Base-by-base conservation (phyloP, 2,113 vertebrate species). In the Dasyornis broadbenti region DNA sequence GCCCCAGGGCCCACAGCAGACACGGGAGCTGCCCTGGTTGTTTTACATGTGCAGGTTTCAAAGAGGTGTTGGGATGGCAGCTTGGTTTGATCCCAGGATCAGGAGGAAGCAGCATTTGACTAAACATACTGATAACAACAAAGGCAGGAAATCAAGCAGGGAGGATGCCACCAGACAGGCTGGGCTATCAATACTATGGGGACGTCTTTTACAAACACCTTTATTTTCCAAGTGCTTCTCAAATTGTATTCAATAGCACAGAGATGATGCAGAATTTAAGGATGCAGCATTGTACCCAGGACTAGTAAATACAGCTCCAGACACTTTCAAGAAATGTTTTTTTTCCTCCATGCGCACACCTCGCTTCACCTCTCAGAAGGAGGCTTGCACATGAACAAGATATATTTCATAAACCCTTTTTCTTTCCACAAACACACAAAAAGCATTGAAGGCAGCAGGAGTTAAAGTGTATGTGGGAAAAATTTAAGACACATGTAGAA, bases 1-100 rank as follows among this genome's bases (percentile, higher is more conserved):
- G 95, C 93, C 92, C 92, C 76, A 16, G 94, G 96, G 97, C 91
- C 86, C 14, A 7, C 83, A 87, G 97, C 81, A 27, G 60, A 89
- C 72, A 50, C 4, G 0, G 12, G 69, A 90, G 64, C 80, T 63
- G 64, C 60, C 71, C 85, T 6, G 14, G 39, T 15, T 90, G 73
- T 40, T 95, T 83, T 16, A 37, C 20, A 40, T 9, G 52, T 14
- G 47, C 42, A 13, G 57, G 68, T 86, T 86, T 75, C 90, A 76
- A 92, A 90, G 90, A 24, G 13, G 80, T 2, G 9, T 89, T 52
- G 65, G 26, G 69, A 42, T 56, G 72, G 86, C 81, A 84, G 89
- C 65, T 89, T 30, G 54, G 30, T 86, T 59, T 83, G 71, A 88
- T 92, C 80, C 8, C 47, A 44, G 39, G 35, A 69, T 39, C 50